Conservation (phyloP, 2,797 vertebrate species). For the Rhodeus uyekii region DNA sequence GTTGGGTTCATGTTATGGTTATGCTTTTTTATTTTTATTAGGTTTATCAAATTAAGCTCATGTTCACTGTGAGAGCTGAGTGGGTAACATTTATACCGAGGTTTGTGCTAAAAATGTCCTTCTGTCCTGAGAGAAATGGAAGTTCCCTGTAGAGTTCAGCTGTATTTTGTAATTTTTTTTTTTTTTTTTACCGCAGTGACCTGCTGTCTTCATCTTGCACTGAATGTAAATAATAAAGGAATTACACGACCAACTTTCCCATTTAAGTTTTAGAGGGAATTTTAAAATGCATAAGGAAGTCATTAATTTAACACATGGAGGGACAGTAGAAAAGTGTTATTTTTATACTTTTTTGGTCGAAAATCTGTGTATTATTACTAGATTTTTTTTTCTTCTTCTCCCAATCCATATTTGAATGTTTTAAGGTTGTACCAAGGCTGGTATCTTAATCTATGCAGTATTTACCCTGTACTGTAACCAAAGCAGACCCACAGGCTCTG, state of each 20-base stretch:
- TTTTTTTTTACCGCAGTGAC: conserved; percentile 32
- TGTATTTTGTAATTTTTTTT: conserved; percentile 2
- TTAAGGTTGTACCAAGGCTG: not conserved
- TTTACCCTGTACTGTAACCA: not conserved
- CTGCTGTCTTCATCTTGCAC: conserved; percentile 57
- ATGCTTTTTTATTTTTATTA: conserved; percentile 7
- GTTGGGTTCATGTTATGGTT: not conserved
- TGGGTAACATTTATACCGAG: not conserved
- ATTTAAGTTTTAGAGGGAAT: conserved; percentile 19
- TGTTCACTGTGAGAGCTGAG: not conserved
- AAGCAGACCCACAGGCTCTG: not conserved
- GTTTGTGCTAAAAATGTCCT: conserved; percentile 1
- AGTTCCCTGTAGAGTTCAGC: not conserved
- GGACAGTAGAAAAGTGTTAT: not conserved
- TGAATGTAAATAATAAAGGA: conserved; percentile 49
- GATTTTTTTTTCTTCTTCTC: not conserved
- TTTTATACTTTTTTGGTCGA: not conserved
- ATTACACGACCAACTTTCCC: conserved; percentile 28
- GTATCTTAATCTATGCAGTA: not conserved
- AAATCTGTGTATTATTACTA: not conserved
- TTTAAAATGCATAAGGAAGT: not conserved
- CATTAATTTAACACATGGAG: not conserved
- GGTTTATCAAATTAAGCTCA: not conserved
- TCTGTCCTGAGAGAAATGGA: not conserved
- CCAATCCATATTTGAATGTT: not conserved